These are phyloP conservation scores for Microctenopoma lineatum DNA, from an alignment of 2,797 vertebrate species.

Conservation along the genomic window DNA sequence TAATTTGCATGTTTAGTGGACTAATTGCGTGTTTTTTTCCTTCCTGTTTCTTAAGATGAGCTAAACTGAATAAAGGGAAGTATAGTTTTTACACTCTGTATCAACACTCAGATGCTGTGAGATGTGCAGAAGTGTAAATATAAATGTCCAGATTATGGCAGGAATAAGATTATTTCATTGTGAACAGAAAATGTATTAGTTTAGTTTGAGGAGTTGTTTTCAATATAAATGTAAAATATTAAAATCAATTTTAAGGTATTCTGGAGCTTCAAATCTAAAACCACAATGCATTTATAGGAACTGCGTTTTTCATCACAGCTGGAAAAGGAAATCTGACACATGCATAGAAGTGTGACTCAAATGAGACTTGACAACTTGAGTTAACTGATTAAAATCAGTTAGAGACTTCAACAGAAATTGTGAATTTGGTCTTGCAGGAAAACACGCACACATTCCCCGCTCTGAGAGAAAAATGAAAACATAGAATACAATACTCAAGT, in stretches of 20 bases:
- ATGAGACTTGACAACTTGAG: not conserved
- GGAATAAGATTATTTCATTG: not conserved
- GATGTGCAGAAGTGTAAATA: not conserved
- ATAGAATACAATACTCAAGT: constrained; percentile 53
- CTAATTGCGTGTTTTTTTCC: constrained; percentile 1
- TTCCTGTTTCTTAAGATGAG: constrained; percentile 71
- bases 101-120: not conserved
- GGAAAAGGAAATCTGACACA: constrained; percentile 5
- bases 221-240: not conserved
- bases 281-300: not conserved
- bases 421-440: constrained; percentile 13
- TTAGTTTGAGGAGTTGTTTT: not conserved
- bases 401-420: not conserved
- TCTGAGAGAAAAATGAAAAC: not conserved
- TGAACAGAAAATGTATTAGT: not conserved
- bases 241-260: not conserved
- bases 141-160: not conserved
- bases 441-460: not conserved
- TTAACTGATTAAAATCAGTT: not conserved
- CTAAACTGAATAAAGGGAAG: constrained; percentile 58
- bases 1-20: not conserved
- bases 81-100: not conserved
- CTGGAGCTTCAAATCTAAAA: not conserved
- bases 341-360: not conserved
- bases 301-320: too few species aligned